Evolutionary conservation across 2,888 invertebrate species (phyloP), one percentile per base, ranked within the genome.

Genomic region (Bellardia pandia): DNA sequence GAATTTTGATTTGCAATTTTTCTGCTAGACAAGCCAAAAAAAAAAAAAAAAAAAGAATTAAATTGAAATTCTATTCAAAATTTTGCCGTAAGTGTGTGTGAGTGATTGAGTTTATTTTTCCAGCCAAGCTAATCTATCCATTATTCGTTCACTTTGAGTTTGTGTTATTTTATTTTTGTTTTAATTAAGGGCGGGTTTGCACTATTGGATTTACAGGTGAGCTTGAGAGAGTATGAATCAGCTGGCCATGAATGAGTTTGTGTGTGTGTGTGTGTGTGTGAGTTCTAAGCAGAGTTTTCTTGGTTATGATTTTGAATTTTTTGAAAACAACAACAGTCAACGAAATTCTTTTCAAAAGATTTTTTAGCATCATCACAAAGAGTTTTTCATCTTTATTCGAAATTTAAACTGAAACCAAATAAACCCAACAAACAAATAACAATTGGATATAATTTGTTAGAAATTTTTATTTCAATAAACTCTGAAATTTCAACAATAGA

Each of bases 201-300:
- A 6, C 9, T 42, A 42, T 42, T 53, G 69, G 51, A 11, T 45
- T 64, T 56, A 23, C 30, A 53, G 2, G 14, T 53, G 56, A 71
- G 51, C 30, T 23, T 76, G 45, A 0, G 56, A 40, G 3, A 6
- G 86, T 13, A 81, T 85, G 75, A 64, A 48, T 69, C 72, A 66
- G 77, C 81, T 72, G 16, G 16, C 81, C 74, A 75, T 77, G 77
- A 60, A 23, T 82, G 76, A 37, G 51, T 33, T 75, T 37, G 42
- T 45, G 51, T 76, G 51, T 66, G 58, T 45, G 51, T 76, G 51
- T 66, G 58, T 68, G 74, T 74, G 75, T 72, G 66, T 76, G 82
- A 78, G 89, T 42, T 62, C 13, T n/a, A 81, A 88, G 89, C 92
- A 91, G 91, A 92, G 92, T 93, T 93, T 92, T 93, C 90, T 92